Conservation (phyloP, 2,888 invertebrate species). For the Lycocerus yunnanus region DNA sequence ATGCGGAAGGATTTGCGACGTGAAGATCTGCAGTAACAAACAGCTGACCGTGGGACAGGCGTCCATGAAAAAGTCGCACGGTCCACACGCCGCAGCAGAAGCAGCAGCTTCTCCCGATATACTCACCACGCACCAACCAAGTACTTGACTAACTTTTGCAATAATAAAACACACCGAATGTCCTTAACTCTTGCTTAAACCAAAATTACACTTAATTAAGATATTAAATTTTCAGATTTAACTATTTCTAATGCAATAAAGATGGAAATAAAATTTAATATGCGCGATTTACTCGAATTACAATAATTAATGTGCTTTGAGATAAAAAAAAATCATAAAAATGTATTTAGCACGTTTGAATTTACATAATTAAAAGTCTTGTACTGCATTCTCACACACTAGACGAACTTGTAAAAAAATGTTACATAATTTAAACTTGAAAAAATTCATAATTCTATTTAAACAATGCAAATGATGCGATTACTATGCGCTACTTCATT, state of each 20-base stretch:
- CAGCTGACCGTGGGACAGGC: slow-evolving; percentile 62
- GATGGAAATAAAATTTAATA: not conserved
- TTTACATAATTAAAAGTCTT: not conserved
- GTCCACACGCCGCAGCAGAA: slow-evolving; percentile 62
- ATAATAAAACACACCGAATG: not conserved
- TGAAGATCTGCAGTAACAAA: slow-evolving; percentile 40
- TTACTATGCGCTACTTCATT: not conserved
- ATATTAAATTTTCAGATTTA: not conserved
- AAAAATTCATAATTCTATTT: not conserved
- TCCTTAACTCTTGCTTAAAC: not conserved
- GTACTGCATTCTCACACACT: not conserved
- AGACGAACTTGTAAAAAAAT: not conserved
- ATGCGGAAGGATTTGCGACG: slow-evolving; percentile 38
- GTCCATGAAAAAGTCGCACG: slow-evolving; percentile 71
- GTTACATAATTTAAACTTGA: not conserved
- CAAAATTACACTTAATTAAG: not conserved
- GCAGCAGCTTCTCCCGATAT: slow-evolving; percentile 40
- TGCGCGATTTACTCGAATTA: not conserved
- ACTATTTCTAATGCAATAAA: not conserved
- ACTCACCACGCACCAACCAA: slow-evolving; percentile 21
- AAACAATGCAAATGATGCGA: not conserved
- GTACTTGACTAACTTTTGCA: not conserved
- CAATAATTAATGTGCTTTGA: not conserved
- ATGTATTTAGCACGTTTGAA: not conserved
- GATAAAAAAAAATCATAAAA: not conserved